Evolutionary conservation across 2,888 invertebrate species (phyloP), one percentile per base, ranked within the genome.

Genomic region (Ennomos erosarius): DNA sequence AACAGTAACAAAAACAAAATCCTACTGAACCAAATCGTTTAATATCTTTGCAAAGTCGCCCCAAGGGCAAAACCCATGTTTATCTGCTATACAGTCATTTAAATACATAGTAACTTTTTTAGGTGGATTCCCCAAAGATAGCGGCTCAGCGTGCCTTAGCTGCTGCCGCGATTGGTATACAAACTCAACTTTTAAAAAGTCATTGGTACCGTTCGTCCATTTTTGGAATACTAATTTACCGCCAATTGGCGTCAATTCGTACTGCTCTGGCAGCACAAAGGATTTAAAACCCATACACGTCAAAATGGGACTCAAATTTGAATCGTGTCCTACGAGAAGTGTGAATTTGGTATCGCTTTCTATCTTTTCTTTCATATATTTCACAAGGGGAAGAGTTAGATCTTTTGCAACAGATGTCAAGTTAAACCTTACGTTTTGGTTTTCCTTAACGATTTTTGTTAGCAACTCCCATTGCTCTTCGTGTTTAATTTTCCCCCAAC

Each of bases 161-260:
- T 89, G 87, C 11, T 72, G 58, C 34, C 65, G 68, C 3, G 77
- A 76, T 38, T 76, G 80, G 64, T 90, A 90, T 9, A 88, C 64
- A 48, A 82, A 88, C 64, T 86, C 76, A 0, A 87, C 69, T 79
- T 86, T 87, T 16, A 88, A 65, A 65, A 76, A 71, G n/a, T 68
- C 60, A 8, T 78, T 69, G 0, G 33, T 53, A 0, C 72, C 65
- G 36, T 85, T 78, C 1, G 74, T 67, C 85, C 85, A 89, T 68
- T 83, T 89, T 69, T 90, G 84, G 55, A 89, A 89, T 1, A 89
- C 74, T 1, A 90, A 34, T 74, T 88, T 90, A 1, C 87, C 84
- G 4, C 90, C 90, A 35, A 90, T 78, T 0, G 90, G 90, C 1
- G 78, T 82, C 6, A 69, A 71, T 63, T 90, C 90, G 33, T 73